These are phyloP conservation scores for Elanus axillaris DNA, from an alignment of 2,113 vertebrate genomes.

Conservation along the genomic window DNA sequence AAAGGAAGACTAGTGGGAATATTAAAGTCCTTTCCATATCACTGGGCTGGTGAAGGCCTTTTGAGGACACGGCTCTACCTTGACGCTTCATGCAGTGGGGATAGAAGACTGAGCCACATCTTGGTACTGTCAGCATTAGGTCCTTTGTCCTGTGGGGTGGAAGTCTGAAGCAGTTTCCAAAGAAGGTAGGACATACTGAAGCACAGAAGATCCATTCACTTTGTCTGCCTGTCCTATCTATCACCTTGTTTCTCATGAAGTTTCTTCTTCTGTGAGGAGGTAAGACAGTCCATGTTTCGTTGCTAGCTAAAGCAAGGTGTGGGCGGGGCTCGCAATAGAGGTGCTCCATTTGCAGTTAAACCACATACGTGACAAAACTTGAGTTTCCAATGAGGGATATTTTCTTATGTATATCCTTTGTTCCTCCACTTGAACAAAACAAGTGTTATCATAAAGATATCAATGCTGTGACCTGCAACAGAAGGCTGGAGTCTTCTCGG, in stretches of 20 bases:
- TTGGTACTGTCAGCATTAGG: not conserved
- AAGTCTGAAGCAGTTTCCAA: not conserved
- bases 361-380: not conserved
- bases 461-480: not conserved
- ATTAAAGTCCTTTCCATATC: not conserved
- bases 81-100: not conserved
- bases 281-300: not conserved
- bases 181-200: not conserved
- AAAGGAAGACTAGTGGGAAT: not conserved
- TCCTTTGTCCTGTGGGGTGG: not conserved
- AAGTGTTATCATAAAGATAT: not conserved
- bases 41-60: not conserved
- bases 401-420: not conserved
- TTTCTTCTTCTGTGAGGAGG: not conserved
- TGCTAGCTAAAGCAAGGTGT: not conserved
- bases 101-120: not conserved
- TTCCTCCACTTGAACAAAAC: not conserved
- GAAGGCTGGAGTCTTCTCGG: not conserved
- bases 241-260: not conserved
- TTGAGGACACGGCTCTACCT: fast-evolving
- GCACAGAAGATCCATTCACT: not conserved
- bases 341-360: not conserved
- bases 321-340: not conserved
- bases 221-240: not conserved
- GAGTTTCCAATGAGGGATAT: not conserved